phyloP scores from a whole-genome alignment of 53 echinoderm and acorn worm genomes.

The Luidia sarsii region DNA sequence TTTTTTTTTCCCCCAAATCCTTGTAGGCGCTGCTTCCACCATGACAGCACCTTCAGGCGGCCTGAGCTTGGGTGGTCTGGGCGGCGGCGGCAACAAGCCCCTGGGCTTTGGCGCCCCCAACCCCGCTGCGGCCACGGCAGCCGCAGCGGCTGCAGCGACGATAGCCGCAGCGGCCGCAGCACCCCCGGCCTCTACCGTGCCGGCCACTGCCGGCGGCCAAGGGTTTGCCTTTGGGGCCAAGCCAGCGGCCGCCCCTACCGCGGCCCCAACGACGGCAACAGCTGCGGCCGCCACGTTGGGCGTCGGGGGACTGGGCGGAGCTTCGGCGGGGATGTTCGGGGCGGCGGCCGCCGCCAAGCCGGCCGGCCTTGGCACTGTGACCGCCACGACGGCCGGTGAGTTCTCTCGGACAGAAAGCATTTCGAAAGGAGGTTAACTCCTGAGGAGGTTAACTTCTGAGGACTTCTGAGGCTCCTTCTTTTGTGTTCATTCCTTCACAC shows the following conservation, averaged over 20 bases:
- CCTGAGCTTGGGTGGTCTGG: neutral
- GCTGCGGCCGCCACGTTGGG: neutral
- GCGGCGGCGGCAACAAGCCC: conserved; percentile 2
- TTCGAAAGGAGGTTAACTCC: no score
- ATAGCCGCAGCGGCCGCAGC: neutral
- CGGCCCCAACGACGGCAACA: neutral
- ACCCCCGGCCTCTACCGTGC: neutral
- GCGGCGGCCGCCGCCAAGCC: neutral
- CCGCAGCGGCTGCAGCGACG: conserved; percentile 3
- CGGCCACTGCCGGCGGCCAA: neutral
- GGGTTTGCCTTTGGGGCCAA: conserved; percentile 8
- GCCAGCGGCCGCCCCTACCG: neutral
- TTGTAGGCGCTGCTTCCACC: no score
- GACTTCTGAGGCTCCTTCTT: no score
- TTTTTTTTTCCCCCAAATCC: no score
- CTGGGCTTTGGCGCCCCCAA: neutral
- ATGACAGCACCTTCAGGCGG: no score
- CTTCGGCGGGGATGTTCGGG: neutral
- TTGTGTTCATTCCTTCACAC: no score
- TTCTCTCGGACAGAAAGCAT: no score
- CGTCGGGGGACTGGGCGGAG: no score
- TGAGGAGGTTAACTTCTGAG: no score
- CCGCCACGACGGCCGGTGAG: conserved; percentile 6
- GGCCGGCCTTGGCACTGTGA: neutral
- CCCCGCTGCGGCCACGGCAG: conserved; percentile 6